phyloP scores from a whole-genome alignment of 2,888 invertebrate genomes.

The Andricus curvator region DNA sequence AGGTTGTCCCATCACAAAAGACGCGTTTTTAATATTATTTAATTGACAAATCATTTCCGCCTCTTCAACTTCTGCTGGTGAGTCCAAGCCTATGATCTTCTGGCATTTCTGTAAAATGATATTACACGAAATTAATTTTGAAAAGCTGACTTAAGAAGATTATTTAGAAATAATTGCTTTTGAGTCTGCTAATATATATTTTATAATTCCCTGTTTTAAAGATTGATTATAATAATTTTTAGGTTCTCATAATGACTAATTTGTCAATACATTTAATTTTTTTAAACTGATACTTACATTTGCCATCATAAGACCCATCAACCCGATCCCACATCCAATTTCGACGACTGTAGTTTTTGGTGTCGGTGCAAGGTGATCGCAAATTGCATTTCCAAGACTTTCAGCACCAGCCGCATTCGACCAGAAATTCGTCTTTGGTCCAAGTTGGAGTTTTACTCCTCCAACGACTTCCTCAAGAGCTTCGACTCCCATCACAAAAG shows the following conservation, averaged over 20 bases:
- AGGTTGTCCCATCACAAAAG: constrained; percentile 73
- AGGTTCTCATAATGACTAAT: too few species aligned
- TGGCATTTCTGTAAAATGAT: constrained; percentile 69
- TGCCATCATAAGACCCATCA: constrained; percentile 73
- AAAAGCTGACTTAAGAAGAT: background rate
- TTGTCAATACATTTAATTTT: too few species aligned
- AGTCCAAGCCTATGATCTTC: constrained; percentile 74
- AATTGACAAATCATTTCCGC: constrained; percentile 75
- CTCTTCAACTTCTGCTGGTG: constrained; percentile 74
- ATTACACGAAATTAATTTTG: background rate
- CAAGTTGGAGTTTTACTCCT: constrained; percentile 71
- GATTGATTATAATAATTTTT: too few species aligned
- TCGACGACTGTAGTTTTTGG: constrained; percentile 70
- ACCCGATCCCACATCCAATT: constrained; percentile 75
- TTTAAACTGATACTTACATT: constrained; percentile 62
- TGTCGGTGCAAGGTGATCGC: constrained; percentile 66
- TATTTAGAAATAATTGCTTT: too few species aligned
- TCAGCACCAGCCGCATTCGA: constrained; percentile 73
- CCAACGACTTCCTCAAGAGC: constrained; percentile 73
- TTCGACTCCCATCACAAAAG: constrained; percentile 74
- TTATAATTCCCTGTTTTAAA: too few species aligned
- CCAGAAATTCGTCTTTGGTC: constrained; percentile 76
- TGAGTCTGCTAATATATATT: too few species aligned
- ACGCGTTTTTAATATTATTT: constrained; percentile 73
- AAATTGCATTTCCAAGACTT: constrained; percentile 69